Evolutionary conservation across 2,888 invertebrate genomes (phyloP).

Genomic region (Tribolium freemani): DNA sequence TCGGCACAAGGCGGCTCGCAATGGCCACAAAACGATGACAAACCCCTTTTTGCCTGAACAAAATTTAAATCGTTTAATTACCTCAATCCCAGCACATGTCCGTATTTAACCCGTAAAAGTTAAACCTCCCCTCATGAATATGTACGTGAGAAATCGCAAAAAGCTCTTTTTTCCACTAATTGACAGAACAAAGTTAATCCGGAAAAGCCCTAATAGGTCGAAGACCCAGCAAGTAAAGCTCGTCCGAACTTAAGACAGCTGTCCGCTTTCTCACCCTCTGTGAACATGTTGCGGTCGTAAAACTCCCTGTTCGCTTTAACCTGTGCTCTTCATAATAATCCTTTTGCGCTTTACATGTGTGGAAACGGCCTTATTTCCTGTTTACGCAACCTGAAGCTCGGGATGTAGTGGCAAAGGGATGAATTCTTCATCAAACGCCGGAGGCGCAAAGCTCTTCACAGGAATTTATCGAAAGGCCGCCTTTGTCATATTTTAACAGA

Average conservation of each 20-base stretch:
- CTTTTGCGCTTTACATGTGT: slow-evolving; percentile 25
- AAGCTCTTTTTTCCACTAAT: not conserved
- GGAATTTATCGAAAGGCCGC: slow-evolving; percentile 25
- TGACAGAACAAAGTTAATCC: slow-evolving; percentile 15
- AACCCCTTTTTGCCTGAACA: too few relatives aligned
- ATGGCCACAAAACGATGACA: too few relatives aligned
- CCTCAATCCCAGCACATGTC: too few relatives aligned
- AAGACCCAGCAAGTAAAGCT: not conserved
- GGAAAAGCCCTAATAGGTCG: slow-evolving; percentile 16
- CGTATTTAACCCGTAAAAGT: not conserved
- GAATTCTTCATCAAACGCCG: slow-evolving; percentile 24
- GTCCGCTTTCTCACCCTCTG: slow-evolving; percentile 9
- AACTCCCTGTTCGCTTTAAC: slow-evolving; percentile 2
- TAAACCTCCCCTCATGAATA: not conserved
- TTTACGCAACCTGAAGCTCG: slow-evolving; percentile 17
- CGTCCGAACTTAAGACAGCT: slow-evolving; percentile 4
- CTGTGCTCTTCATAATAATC: slow-evolving; percentile 21
- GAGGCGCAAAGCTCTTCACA: slow-evolving; percentile 5
- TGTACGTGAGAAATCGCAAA: not conserved
- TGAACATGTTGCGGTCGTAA: slow-evolving; percentile 31
- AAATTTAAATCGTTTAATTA: too few relatives aligned
- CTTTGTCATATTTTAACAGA: slow-evolving; percentile 15
- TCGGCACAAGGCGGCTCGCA: too few relatives aligned
- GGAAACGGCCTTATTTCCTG: slow-evolving; percentile 33
- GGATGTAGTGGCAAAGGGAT: slow-evolving; percentile 3